Evolutionary conservation across 2,113 vertebrate species (phyloP).

Genomic region (Chamaea fasciata): DNA sequence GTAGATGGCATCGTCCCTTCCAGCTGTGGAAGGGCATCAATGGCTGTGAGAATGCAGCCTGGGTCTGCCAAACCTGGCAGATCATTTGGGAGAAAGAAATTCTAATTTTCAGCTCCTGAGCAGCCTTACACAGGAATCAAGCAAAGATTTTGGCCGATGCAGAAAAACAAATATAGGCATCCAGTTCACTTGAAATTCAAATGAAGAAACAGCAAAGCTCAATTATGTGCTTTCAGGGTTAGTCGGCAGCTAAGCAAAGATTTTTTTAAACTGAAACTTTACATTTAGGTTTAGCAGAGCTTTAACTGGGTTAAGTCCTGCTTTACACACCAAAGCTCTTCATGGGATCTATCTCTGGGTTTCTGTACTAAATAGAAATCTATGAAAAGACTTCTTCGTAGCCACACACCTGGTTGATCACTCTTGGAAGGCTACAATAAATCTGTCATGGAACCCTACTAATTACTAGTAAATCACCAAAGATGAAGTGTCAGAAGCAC

Average conservation of each 20-base stretch:
- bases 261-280: neutral
- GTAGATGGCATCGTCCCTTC: neutral
- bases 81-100: neutral
- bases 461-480: constrained; percentile 63
- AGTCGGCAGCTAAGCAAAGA: constrained; percentile 2
- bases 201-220: neutral
- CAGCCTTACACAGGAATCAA: neutral
- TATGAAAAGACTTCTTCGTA: neutral
- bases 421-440: constrained; percentile 39
- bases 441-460: constrained; percentile 46
- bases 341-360: neutral
- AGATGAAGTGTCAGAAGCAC: constrained; percentile 26
- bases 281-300: neutral
- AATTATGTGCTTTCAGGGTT: neutral
- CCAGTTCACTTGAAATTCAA: constrained; percentile 23
- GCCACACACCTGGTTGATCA: constrained; percentile 31
- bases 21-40: neutral
- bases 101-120: neutral
- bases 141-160: neutral
- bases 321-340: neutral
- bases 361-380: neutral
- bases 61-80: neutral
- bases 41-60: neutral
- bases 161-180: neutral
- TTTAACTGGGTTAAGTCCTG: constrained; percentile 23